Percentiles rank a stretch among this genome's conserved stretches.
phyloP scores from a whole-genome alignment of 2,888 invertebrate species.

The Orthonevra nobilis region DNA sequence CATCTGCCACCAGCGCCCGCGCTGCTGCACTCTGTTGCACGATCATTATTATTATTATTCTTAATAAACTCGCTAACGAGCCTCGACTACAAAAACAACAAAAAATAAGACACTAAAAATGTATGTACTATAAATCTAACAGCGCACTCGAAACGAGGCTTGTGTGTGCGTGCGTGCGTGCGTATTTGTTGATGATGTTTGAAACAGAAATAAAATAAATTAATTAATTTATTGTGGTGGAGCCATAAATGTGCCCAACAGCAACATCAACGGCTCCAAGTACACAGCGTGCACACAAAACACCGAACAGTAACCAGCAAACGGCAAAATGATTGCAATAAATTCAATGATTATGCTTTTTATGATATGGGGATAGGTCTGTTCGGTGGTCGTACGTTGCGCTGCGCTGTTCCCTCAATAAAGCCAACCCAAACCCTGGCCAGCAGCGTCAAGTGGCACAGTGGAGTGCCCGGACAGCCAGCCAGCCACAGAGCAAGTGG shows the following conservation, averaged over 20 bases:
- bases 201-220: slow-evolving; percentile 68
- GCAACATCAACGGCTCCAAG: slow-evolving; percentile 38
- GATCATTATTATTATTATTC: slow-evolving; percentile 58
- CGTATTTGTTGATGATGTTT: slow-evolving; percentile 57
- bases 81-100: slow-evolving; percentile 37
- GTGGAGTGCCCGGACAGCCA: not conserved
- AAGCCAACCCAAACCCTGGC: slow-evolving; percentile 45
- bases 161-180: slow-evolving; percentile 19
- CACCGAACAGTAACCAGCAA: slow-evolving; percentile 39
- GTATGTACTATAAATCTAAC: slow-evolving; percentile 24
- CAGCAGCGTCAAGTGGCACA: slow-evolving; percentile 50
- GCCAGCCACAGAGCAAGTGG: slow-evolving; percentile 10
- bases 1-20: not conserved
- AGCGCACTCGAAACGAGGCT: slow-evolving; percentile 29
- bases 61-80: slow-evolving; percentile 68
- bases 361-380: slow-evolving; percentile 51
- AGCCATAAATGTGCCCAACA: slow-evolving; percentile 65
- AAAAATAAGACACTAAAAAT: slow-evolving; percentile 1
- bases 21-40: not conserved
- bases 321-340: slow-evolving; percentile 62
- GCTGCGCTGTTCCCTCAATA: no score
- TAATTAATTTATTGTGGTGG: slow-evolving; percentile 70
- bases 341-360: slow-evolving; percentile 67
- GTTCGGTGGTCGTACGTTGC: no score
- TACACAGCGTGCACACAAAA: slow-evolving; percentile 8